Conservation (phyloP, 2,797 vertebrate species). For the Hippocampus kuda region DNA sequence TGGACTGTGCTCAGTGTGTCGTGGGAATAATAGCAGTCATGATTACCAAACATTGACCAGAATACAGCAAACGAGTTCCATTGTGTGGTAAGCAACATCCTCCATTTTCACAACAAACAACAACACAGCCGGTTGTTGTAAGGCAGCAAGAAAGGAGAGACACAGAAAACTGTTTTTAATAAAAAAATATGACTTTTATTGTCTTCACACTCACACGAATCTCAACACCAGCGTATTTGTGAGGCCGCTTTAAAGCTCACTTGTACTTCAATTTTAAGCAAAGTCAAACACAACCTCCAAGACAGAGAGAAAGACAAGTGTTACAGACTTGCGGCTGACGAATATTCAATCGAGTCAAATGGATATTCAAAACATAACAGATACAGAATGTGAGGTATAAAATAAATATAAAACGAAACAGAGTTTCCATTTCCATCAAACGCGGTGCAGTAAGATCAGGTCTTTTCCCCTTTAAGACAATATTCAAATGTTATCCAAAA, state of each 20-base stretch:
- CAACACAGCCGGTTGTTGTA: not conserved
- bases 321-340: constrained; percentile 21
- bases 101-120: not conserved
- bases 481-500: constrained; percentile 23
- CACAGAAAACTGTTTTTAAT: constrained; percentile 24
- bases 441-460: constrained; percentile 33
- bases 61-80: not conserved
- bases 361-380: constrained; percentile 50
- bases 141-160: not conserved
- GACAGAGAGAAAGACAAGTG: not conserved
- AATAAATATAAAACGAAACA: constrained; percentile 26
- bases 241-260: constrained; percentile 47
- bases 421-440: constrained; percentile 45
- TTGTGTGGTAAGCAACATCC: not conserved
- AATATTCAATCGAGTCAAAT: constrained; percentile 45
- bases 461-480: constrained; percentile 27
- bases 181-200: constrained; percentile 94
- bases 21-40: too few species aligned
- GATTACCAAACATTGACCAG: too few species aligned
- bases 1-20: too few species aligned
- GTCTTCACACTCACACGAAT: constrained; percentile 89
- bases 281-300: constrained; percentile 38
- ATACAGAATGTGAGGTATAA: constrained; percentile 25
- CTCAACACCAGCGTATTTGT: constrained; percentile 69
- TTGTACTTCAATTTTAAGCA: constrained; percentile 34